Conservation (phyloP, 1,140 invertebrate species). For the Drosophila pseudoobscura region DNA sequence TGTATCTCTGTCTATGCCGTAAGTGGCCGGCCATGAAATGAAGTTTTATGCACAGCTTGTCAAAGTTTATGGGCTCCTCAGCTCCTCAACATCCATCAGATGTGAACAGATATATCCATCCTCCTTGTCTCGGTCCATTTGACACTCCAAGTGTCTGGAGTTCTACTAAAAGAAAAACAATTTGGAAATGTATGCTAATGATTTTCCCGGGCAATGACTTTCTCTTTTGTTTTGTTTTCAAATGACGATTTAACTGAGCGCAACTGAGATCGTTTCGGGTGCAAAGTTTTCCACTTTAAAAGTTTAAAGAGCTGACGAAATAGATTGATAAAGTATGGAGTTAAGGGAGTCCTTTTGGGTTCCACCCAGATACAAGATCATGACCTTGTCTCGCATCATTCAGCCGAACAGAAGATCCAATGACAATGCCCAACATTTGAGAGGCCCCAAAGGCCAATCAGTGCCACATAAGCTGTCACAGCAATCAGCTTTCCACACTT, state of each 20-base stretch:
- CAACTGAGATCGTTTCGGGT: neutral
- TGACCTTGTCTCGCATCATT: too few species aligned
- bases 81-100: neutral
- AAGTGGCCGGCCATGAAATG: slow-evolving; percentile 15
- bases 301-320: neutral
- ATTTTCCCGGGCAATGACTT: slow-evolving; percentile 25
- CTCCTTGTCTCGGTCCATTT: slow-evolving; percentile 3
- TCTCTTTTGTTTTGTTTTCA: slow-evolving; percentile 2
- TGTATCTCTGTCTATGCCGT: slow-evolving; percentile 15
- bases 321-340: neutral
- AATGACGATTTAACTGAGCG: slow-evolving; percentile 1
- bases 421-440: too few species aligned
- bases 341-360: too few species aligned
- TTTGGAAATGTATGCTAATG: slow-evolving; percentile 19
- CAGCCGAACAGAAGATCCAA: neutral
- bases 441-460: too few species aligned
- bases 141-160: slow-evolving; percentile 10
- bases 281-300: slow-evolving; percentile 1
- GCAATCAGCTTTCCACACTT: too few species aligned
- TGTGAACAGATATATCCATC: neutral
- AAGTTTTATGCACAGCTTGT: slow-evolving; percentile 23
- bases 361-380: too few species aligned
- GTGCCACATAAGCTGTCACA: too few species aligned
- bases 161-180: slow-evolving; percentile 8
- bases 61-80: slow-evolving; percentile 34